phyloP scores from a whole-genome alignment of 2,113 vertebrate genomes.

The Talpa occidentalis region DNA sequence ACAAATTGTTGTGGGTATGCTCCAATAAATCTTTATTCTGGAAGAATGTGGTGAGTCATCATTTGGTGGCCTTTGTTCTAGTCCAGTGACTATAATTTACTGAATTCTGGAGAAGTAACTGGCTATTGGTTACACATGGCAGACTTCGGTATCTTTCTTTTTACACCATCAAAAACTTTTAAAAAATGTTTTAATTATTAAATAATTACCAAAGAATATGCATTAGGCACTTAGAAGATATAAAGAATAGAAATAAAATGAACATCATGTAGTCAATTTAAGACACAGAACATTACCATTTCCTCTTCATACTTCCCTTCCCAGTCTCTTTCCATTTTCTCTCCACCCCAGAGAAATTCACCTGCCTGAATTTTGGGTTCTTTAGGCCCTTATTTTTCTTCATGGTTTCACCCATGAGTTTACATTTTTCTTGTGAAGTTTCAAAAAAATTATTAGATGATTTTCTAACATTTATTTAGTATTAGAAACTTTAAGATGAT shows the following conservation, averaged over 20 bases:
- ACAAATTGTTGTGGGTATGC: too few relatives aligned
- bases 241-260: not conserved
- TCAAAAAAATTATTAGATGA: not conserved
- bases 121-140: not conserved
- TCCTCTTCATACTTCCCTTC: not conserved
- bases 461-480: constrained; percentile 43
- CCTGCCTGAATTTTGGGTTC: not conserved
- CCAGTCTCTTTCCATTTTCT: not conserved
- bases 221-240: not conserved
- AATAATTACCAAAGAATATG: not conserved
- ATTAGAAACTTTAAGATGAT: constrained; percentile 29
- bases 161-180: not conserved
- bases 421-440: not conserved
- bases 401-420: not conserved
- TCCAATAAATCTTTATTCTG: not conserved
- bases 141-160: not conserved
- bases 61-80: not conserved
- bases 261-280: not conserved
- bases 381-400: constrained; percentile 32
- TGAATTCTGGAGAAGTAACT: constrained; percentile 4
- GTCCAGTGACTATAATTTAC: not conserved
- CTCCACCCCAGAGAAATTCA: not conserved
- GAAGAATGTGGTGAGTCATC: not conserved
- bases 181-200: constrained; percentile 15
- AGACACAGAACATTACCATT: not conserved